A percentile compares a stretch with the other conserved stretches of the same genome.
These are phyloP conservation scores for Hymenochirus boettgeri DNA, from an alignment of 2,113 vertebrate species.

Conservation along the genomic window DNA sequence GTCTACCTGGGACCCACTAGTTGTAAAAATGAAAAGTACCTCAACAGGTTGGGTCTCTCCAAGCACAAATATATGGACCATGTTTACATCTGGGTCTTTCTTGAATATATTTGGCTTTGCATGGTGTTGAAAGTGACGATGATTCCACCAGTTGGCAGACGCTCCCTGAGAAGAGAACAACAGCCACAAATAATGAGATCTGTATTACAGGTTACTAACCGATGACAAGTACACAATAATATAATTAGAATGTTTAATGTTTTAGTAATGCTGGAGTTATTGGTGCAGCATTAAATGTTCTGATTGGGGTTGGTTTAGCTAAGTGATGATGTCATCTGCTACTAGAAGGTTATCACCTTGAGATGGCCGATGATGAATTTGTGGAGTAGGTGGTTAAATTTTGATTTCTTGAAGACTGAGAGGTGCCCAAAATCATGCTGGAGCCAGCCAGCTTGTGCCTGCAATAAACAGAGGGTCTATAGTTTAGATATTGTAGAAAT, in stretches of 20 bases:
- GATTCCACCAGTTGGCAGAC: slow-evolving; percentile 96
- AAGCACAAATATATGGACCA: slow-evolving; percentile 81
- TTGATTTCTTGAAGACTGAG: slow-evolving; percentile 67
- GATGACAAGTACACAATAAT: no score
- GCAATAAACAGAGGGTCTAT: neutral
- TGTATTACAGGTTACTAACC: no score
- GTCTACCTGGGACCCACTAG: no score
- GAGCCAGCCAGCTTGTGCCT: slow-evolving; percentile 77
- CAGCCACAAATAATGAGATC: neutral
- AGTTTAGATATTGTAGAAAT: neutral
- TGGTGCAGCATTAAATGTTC: no score
- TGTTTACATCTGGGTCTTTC: slow-evolving; percentile 92
- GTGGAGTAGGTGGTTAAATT: slow-evolving; percentile 72
- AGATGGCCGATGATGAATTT: slow-evolving; percentile 75
- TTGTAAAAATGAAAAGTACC: slow-evolving; percentile 52
- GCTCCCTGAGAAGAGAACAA: slow-evolving; percentile 69
- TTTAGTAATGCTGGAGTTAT: no score
- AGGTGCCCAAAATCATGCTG: slow-evolving; percentile 79
- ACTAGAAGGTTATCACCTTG: slow-evolving; percentile 58
- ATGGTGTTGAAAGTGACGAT: slow-evolving; percentile 92
- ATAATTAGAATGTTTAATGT: no score
- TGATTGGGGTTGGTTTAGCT: no score
- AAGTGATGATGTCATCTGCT: no score
- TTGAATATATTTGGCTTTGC: slow-evolving; percentile 88
- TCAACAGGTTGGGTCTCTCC: slow-evolving; percentile 82